Evolutionary conservation across 1,140 invertebrate genomes (phyloP).

Genomic region (Akabosia matsudoensis): DNA sequence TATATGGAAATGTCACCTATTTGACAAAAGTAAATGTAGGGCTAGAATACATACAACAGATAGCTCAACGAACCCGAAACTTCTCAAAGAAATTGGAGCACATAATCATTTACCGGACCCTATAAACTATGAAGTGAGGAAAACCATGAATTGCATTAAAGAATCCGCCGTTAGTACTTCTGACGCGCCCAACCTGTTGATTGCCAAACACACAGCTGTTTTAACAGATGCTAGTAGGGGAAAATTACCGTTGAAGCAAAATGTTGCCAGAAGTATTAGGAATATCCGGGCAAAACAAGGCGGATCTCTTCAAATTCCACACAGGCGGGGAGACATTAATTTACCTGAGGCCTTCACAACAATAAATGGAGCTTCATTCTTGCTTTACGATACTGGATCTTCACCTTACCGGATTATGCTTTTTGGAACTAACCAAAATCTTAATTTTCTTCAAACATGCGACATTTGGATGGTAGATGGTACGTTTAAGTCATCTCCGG

Average conservation of each 20-base stretch:
- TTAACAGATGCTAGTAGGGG: background rate
- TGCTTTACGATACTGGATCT: background rate
- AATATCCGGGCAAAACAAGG: background rate
- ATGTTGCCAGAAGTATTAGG: background rate
- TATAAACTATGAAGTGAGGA: background rate
- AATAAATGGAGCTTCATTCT: background rate
- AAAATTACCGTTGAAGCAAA: background rate
- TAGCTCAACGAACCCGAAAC: background rate
- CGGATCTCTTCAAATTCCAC: background rate
- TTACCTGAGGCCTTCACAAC: background rate
- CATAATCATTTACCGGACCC: background rate
- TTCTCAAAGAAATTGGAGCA: background rate
- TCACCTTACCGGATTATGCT: background rate
- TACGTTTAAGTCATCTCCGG: background rate
- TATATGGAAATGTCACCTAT: too few species aligned
- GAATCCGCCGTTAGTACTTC: background rate
- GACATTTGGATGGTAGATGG: background rate
- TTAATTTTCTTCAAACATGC: background rate
- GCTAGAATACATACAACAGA: background rate
- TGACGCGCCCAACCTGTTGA: background rate
- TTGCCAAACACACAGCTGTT: background rate
- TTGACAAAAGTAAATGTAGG: background rate
- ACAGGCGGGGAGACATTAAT: background rate
- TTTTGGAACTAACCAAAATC: background rate
- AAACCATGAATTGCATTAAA: background rate